A percentile compares a stretch with the other conserved stretches of the same genome.
These are phyloP conservation scores for Macquaria ambigua DNA, from an alignment of 2,113 vertebrate species.

Conservation along the genomic window DNA sequence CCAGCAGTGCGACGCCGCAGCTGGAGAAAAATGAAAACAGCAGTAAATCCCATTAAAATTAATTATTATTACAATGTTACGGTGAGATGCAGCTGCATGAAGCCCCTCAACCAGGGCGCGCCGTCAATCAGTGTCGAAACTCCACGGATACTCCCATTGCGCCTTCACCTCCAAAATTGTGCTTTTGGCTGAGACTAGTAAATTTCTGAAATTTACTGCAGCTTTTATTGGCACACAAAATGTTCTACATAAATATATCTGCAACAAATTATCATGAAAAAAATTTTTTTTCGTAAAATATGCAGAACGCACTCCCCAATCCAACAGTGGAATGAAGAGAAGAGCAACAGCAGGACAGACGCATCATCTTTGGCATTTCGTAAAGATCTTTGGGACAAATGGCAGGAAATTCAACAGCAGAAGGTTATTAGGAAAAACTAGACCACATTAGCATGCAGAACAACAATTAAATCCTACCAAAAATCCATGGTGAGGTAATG, in stretches of 20 bases:
- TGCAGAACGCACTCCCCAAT: neutral
- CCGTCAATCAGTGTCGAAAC: slow-evolving; percentile 57
- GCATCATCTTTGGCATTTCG: neutral
- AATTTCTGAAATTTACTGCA: neutral
- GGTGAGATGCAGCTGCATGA: slow-evolving; percentile 52
- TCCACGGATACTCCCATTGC: slow-evolving; percentile 58
- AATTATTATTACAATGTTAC: slow-evolving; percentile 14
- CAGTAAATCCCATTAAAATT: slow-evolving; percentile 48
- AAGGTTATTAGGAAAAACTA: neutral
- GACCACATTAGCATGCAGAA: neutral
- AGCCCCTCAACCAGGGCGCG: slow-evolving; percentile 36
- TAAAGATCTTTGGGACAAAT: neutral
- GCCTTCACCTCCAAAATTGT: neutral
- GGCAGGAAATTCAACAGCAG: neutral
- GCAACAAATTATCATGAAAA: neutral
- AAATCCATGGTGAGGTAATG: slow-evolving; percentile 51
- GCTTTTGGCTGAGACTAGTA: neutral
- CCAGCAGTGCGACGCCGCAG: neutral
- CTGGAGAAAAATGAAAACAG: slow-evolving; percentile 38
- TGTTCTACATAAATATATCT: neutral
- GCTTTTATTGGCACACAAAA: neutral
- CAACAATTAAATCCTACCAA: slow-evolving; percentile 64
- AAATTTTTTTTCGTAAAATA: neutral
- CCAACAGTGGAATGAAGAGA: slow-evolving; percentile 8
- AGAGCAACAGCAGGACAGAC: slow-evolving; percentile 4